phyloP scores from a whole-genome alignment of 2,113 vertebrate genomes.

The Oryctolagus cuniculus region mOryCun1.1 NC_091445.1:39736501-39737000 shows the following conservation, averaged over 20 bases:
- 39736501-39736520: background rate
- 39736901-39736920: no score
- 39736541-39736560: conserved; percentile 48
- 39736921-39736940: no score
- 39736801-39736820: background rate
- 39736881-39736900: no score
- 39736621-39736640: conserved; percentile 27
- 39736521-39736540: conserved; percentile 19
- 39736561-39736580: conserved; percentile 16
- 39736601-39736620: background rate
- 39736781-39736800: background rate
- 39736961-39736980: no score
- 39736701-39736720: background rate
- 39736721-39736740: background rate
- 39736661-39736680: background rate
- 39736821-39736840: background rate
- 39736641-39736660: background rate
- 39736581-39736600: background rate
- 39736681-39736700: background rate
- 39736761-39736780: background rate
- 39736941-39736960: no score
- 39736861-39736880: background rate
- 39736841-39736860: background rate
- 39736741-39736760: background rate
- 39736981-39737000: no score